These are phyloP conservation scores for Garrulus glandarius DNA, from an alignment of 2,797 vertebrate genomes.

Conservation along the genomic window DNA sequence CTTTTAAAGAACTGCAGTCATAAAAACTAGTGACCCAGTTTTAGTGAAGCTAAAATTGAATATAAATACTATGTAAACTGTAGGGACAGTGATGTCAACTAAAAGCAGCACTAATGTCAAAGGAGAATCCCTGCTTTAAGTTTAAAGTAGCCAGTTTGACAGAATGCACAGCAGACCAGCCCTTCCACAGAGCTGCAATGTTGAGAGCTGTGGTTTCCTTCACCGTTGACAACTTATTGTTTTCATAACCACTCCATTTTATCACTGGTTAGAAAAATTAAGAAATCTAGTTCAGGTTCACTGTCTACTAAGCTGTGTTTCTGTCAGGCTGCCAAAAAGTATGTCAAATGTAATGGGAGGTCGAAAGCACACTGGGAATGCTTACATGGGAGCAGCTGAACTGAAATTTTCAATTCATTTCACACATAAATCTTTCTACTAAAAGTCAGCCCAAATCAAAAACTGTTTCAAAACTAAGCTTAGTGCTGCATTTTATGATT, in stretches of 20 bases:
- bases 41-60: neutral
- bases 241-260: slow-evolving; percentile 6
- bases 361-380: neutral
- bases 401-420: slow-evolving; percentile 24
- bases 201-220: neutral
- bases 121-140: neutral
- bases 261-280: slow-evolving; percentile 5
- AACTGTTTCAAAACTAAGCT: neutral
- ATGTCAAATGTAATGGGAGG: neutral
- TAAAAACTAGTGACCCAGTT: slow-evolving; percentile 16
- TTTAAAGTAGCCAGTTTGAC: neutral
- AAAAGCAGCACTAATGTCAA: neutral
- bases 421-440: neutral
- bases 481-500: neutral
- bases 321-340: slow-evolving; percentile 24
- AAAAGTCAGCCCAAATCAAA: neutral
- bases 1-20: neutral
- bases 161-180: neutral
- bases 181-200: neutral
- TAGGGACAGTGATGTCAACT: neutral
- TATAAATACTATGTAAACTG: neutral
- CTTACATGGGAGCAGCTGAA: neutral
- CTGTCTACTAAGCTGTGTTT: neutral
- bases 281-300: neutral
- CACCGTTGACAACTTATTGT: neutral